phyloP scores from a whole-genome alignment of 2,888 invertebrate genomes.

The Periphyllus acericola region DNA sequence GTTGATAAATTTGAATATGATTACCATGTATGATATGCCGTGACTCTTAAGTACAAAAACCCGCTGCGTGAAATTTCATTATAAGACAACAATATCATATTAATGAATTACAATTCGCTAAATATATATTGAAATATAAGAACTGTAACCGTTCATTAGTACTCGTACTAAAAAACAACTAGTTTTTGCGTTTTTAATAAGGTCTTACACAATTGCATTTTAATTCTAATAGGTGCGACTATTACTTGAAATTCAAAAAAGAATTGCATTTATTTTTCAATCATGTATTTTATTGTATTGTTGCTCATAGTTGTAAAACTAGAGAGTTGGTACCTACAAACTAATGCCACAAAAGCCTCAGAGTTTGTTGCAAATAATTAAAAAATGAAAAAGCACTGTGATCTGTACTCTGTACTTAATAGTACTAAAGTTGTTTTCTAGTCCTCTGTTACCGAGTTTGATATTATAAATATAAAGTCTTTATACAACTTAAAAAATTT shows the following conservation, averaged over 20 bases:
- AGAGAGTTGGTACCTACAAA: too few species aligned
- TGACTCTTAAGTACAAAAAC: neutral
- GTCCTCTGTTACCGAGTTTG: too few species aligned
- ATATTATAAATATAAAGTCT: too few species aligned
- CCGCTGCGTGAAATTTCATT: neutral
- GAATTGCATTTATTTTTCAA: neutral
- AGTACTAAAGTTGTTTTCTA: too few species aligned
- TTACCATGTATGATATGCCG: neutral
- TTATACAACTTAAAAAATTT: too few species aligned
- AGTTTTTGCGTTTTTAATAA: neutral
- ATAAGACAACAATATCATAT: neutral
- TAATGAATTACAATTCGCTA: slow-evolving; percentile 3
- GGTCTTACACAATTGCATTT: neutral
- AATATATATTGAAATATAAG: neutral
- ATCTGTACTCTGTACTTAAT: too few species aligned
- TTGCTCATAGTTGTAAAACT: neutral
- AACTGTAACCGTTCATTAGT: neutral
- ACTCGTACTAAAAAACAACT: neutral
- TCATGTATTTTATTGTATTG: neutral
- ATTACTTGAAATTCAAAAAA: neutral
- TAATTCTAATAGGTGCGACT: neutral
- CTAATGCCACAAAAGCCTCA: too few species aligned
- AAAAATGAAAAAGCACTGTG: too few species aligned
- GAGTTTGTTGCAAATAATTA: too few species aligned
- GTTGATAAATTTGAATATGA: slow-evolving; percentile 16